phyloP scores from a whole-genome alignment of 37 sponge, comb jelly and placozoan genomes.

The Eunapius fragilis region DNA sequence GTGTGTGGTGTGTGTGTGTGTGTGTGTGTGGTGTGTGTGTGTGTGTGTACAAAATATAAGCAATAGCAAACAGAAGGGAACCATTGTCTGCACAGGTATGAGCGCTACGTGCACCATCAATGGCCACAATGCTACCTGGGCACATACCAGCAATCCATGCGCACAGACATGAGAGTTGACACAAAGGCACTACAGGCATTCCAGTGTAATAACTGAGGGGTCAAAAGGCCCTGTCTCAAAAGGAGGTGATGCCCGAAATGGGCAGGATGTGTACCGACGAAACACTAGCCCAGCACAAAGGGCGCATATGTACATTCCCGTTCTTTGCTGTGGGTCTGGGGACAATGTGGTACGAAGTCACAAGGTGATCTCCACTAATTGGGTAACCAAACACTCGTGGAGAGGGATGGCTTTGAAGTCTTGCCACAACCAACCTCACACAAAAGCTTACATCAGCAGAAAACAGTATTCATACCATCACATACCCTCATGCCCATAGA shows the following conservation, averaged over 20 bases:
- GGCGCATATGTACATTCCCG: neutral
- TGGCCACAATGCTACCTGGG: neutral
- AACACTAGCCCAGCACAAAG: neutral
- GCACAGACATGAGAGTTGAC: neutral
- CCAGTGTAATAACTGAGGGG: neutral
- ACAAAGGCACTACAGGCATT: neutral
- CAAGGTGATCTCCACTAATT: neutral
- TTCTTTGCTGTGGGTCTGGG: neutral
- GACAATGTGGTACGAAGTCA: neutral
- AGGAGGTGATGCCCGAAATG: neutral
- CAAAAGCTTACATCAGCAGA: no score
- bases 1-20: slow-evolving; percentile 38
- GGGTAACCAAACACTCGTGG: neutral
- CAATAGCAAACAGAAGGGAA: no score
- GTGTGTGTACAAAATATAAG: no score
- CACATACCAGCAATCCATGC: neutral
- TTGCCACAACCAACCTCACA: no score
- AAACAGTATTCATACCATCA: neutral
- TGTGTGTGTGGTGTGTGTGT: neutral
- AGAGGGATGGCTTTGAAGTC: neutral
- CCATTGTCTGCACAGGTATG: no score
- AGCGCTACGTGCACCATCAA: neutral
- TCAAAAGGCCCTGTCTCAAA: neutral
- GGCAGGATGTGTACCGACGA: neutral
- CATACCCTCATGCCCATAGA: neutral